Evolutionary conservation across 2,113 vertebrate genomes (phyloP).

Genomic region (Cryptomyrus ogoouensis): DNA sequence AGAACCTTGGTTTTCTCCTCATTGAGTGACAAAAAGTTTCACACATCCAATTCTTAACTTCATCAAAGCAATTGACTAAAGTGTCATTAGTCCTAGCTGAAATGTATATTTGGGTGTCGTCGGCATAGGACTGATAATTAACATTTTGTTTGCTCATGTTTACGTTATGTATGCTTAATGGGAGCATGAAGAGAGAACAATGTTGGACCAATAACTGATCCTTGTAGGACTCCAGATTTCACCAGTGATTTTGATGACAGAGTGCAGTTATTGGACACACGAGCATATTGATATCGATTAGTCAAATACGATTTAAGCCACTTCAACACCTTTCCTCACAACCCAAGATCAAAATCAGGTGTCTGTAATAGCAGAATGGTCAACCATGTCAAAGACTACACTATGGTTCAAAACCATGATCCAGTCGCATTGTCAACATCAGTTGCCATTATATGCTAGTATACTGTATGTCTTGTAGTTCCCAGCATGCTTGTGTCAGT

Average conservation of each 20-base stretch:
- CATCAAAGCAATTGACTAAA: too few relatives aligned
- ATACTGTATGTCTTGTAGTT: neutral
- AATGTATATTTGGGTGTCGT: neutral
- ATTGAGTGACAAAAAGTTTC: too few relatives aligned
- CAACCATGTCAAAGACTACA: neutral
- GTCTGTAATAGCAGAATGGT: neutral
- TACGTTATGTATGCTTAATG: neutral
- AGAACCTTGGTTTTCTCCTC: too few relatives aligned
- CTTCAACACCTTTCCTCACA: neutral
- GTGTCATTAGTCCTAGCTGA: neutral
- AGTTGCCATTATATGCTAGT: neutral
- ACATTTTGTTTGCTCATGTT: neutral
- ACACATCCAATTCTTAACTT: too few relatives aligned
- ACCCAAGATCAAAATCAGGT: neutral
- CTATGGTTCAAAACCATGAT: neutral
- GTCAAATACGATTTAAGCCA: neutral
- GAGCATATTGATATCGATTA: neutral
- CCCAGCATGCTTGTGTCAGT: neutral
- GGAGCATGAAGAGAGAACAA: neutral
- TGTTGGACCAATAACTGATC: neutral
- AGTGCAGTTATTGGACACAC: neutral
- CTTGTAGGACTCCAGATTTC: neutral
- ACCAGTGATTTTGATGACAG: neutral
- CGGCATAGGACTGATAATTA: neutral
- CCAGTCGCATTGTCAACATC: neutral